Base-by-base conservation (phyloP, 2,888 invertebrate species). In the Empis livida region DNA sequence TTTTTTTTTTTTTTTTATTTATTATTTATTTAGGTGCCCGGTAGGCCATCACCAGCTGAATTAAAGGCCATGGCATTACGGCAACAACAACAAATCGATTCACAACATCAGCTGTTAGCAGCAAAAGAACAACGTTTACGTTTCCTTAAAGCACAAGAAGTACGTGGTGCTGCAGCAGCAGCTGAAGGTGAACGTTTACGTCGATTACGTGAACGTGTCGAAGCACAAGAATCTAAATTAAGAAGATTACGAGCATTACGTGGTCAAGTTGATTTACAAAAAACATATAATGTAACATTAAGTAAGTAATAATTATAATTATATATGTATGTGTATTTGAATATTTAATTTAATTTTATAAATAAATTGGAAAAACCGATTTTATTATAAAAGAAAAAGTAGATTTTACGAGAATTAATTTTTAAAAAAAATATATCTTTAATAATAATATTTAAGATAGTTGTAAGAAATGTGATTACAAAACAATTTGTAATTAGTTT, bases 21-120 rank as follows among this genome's bases (percentile, higher is more conserved):
- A 14, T 35, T 41, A 15, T 46, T 15, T 37, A 42, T 46, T 56
- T 76, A 88, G 87, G 82, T 87, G 85, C 85, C 86, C 78, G 86
- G 86, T 80, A 87, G 87, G 84, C 79, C 88, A 79, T 87, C 87
- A 71, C 79, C 93, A 78, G 83, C 85, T 71, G 94, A 95, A 80
- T 84, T 95, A 77, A 92, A 93, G 78, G 92, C 92, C 71, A 94
- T 95, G 92, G 95, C 95, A 70, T 80, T 90, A 71, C 80, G 93
- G 65, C 96, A 96, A 77, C 94, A 95, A 77, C 88, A 92, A 73
- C 93, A 95, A 79, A 93, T 95, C 68, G 93, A 94, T 77, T 84
- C 88, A 65, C 95, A 95, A 77, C 89, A 91, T 70, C 78, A 69
- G 74, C 78, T 90, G 73, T 79, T 93, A 65, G 86, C 89, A 62